Evolutionary conservation across 2,113 vertebrate species (phyloP).

Genomic region (Aegithalos caudatus): DNA sequence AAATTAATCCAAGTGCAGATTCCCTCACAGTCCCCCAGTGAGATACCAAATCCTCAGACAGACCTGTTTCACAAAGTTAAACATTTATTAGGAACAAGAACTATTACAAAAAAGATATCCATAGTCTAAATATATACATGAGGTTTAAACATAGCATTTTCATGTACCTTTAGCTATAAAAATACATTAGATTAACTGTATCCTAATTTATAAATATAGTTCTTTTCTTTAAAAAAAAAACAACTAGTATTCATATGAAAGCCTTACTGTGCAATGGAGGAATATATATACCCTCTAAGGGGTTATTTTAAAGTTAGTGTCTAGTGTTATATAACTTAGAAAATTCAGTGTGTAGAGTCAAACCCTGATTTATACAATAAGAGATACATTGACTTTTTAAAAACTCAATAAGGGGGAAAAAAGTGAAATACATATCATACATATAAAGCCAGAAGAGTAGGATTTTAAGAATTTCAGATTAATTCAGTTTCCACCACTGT

Average conservation of each 20-base stretch:
- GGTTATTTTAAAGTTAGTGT: slow-evolving; percentile 64
- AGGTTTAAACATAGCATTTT: slow-evolving; percentile 73
- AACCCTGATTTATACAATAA: slow-evolving; percentile 62
- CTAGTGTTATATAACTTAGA: slow-evolving; percentile 66
- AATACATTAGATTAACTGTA: slow-evolving; percentile 77
- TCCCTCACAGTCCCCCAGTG: neutral
- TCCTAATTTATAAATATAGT: slow-evolving; percentile 80
- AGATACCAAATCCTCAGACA: neutral
- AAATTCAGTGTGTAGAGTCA: slow-evolving; percentile 74
- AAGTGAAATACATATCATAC: neutral
- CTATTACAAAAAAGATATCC: slow-evolving; percentile 69
- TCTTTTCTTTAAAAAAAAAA: slow-evolving; percentile 25
- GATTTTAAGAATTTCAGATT: slow-evolving; percentile 1
- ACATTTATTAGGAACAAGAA: slow-evolving; percentile 68
- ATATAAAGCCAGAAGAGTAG: slow-evolving; percentile 29
- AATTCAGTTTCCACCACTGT: neutral
- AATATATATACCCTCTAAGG: slow-evolving; percentile 56
- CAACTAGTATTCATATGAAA: slow-evolving; percentile 72
- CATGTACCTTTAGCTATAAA: slow-evolving; percentile 77
- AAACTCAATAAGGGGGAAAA: neutral
- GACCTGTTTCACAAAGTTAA: slow-evolving; percentile 49
- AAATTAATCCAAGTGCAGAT: neutral
- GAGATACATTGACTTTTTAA: neutral
- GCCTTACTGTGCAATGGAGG: slow-evolving; percentile 71
- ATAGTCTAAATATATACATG: slow-evolving; percentile 77